Conservation (phyloP, 2,113 vertebrate genomes). For the Serilophus lunatus region DNA sequence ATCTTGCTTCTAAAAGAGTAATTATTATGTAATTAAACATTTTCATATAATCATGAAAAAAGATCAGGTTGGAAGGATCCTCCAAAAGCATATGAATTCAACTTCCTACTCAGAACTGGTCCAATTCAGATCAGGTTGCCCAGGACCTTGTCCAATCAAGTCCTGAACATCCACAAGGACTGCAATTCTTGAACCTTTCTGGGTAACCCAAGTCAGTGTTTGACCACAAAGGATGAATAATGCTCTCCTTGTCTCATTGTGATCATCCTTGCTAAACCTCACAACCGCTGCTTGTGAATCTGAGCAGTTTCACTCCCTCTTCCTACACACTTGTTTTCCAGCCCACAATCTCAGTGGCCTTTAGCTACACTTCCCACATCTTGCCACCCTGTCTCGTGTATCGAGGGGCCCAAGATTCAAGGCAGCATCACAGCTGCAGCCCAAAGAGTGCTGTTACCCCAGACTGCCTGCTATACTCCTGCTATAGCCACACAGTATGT, state of each 20-base stretch:
- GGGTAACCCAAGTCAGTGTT: not conserved
- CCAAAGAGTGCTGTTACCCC: not conserved
- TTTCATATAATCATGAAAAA: not conserved
- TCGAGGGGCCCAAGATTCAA: not conserved
- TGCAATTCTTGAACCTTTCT: not conserved
- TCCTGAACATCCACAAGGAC: not conserved
- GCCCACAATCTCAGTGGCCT: not conserved
- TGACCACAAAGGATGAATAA: not conserved
- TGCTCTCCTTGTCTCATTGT: not conserved
- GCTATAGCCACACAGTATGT: not conserved
- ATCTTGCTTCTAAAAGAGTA: not conserved
- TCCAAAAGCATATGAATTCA: not conserved
- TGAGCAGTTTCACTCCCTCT: accelerated
- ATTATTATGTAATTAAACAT: not conserved
- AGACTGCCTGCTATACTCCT: not conserved
- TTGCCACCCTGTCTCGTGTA: not conserved
- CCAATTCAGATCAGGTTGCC: not conserved
- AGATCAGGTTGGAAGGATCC: not conserved
- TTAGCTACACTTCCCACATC: not conserved
- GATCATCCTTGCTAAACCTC: not conserved
- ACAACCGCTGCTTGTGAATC: accelerated
- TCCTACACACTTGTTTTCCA: not conserved
- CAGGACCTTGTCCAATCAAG: not conserved
- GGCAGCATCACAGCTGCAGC: not conserved
- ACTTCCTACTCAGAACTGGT: not conserved